phyloP scores from a whole-genome alignment of 2,113 vertebrate genomes.

The Acinonyx jubatus region DNA sequence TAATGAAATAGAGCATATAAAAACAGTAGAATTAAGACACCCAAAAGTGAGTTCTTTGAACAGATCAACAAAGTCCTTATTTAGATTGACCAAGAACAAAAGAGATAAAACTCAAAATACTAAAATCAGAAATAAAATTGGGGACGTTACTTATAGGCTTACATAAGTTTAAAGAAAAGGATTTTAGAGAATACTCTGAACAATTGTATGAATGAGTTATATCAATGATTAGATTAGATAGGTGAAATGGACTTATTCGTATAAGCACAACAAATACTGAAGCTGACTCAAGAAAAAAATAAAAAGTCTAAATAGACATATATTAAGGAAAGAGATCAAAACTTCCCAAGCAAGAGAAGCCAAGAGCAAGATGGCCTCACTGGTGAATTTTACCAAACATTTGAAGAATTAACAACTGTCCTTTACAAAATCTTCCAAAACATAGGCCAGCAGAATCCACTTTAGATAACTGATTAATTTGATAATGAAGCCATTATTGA shows the following conservation, averaged over 20 bases:
- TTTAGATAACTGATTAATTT: not conserved
- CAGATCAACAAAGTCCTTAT: not conserved
- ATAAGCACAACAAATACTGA: not conserved
- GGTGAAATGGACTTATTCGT: not conserved
- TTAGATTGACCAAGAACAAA: not conserved
- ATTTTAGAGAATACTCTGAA: not conserved
- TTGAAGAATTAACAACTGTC: not conserved
- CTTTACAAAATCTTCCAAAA: not conserved
- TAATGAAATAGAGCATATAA: not conserved
- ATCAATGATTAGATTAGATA: not conserved
- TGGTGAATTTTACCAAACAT: not conserved
- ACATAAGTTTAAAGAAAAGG: not conserved
- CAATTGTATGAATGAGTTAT: not conserved
- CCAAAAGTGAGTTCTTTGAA: not conserved
- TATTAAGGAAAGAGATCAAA: not conserved
- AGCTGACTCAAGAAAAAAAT: not conserved
- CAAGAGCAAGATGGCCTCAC: not conserved
- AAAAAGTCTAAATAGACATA: not conserved
- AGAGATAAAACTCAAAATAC: not conserved
- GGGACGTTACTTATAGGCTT: not conserved
- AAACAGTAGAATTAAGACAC: not conserved
- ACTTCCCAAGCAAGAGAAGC: not conserved
- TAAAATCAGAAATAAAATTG: not conserved
- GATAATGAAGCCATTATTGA: not conserved
- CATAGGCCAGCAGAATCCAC: not conserved